phyloP scores from a whole-genome alignment of 2,888 invertebrate genomes.

The Dryobota labecula region DNA sequence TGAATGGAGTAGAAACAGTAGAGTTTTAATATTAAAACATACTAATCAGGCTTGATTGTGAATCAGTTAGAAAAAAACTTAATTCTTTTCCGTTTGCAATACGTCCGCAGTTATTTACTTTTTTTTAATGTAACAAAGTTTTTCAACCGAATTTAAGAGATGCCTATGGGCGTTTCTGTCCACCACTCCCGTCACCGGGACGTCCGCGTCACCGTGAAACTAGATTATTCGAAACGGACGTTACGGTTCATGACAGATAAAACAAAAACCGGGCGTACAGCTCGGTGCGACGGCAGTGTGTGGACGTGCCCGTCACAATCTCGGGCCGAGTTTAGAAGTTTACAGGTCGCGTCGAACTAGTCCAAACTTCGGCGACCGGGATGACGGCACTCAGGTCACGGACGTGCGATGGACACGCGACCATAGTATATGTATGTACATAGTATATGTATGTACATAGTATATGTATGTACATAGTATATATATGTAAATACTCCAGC shows the following conservation, averaged over 20 bases:
- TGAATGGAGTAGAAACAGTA: slow-evolving; percentile 70
- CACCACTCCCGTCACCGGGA: neutral
- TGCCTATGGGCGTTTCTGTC: neutral
- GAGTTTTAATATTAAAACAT: slow-evolving; percentile 67
- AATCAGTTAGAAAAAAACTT: slow-evolving; percentile 28
- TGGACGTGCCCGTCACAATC: neutral
- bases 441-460: too few species aligned
- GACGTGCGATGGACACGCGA: too few species aligned
- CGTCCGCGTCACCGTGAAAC: neutral
- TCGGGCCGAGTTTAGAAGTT: too few species aligned
- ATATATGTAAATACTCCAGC: too few species aligned
- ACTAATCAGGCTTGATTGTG: slow-evolving; percentile 52
- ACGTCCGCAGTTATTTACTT: neutral
- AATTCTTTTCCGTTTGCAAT: neutral
- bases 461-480: too few species aligned
- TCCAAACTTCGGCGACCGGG: too few species aligned
- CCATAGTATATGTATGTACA: too few species aligned
- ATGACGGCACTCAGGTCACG: too few species aligned
- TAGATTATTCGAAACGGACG: neutral
- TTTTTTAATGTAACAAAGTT: neutral
- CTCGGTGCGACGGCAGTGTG: neutral
- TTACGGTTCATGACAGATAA: neutral
- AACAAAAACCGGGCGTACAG: neutral
- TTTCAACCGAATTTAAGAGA: neutral
- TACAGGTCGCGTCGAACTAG: too few species aligned